Evolutionary conservation across 1,140 invertebrate species (phyloP).

Genomic region (Drosophila hydei): DNA sequence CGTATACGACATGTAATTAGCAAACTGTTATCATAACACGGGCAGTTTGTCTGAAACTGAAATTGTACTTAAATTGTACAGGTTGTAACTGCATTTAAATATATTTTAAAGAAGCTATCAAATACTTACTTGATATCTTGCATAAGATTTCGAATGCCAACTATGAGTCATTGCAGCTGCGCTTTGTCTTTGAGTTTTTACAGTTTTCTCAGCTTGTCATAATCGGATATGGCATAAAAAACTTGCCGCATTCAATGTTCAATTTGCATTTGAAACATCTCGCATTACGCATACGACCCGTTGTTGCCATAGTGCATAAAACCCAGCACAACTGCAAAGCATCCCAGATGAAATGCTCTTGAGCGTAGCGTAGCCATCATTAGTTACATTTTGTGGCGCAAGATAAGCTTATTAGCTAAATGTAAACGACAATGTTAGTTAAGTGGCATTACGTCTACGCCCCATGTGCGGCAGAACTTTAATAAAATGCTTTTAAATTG

Average conservation of each 20-base stretch:
- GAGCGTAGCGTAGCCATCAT: constrained; percentile 43
- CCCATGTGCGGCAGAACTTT: constrained; percentile 18
- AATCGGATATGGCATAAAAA: constrained; percentile 11
- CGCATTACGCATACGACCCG: constrained; percentile 33
- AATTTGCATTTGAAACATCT: constrained; percentile 7
- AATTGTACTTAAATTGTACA: too few relatives aligned
- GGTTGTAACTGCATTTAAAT: too few relatives aligned
- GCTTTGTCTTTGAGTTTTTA: too few relatives aligned
- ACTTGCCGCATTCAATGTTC: constrained; percentile 11
- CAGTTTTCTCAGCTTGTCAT: background rate
- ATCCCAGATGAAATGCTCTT: constrained; percentile 26
- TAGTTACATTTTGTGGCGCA: constrained; percentile 51
- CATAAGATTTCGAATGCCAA: too few relatives aligned
- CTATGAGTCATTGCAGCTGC: too few relatives aligned
- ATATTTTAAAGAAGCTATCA: too few relatives aligned
- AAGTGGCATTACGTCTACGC: constrained; percentile 58
- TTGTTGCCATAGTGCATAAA: constrained; percentile 53
- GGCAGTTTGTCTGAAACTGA: constrained; percentile 1
- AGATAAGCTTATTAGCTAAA: constrained; percentile 67
- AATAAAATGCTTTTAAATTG: constrained; percentile 60
- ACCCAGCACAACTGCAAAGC: background rate
- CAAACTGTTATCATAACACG: constrained; percentile 39
- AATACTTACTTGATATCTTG: too few relatives aligned
- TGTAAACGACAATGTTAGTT: constrained; percentile 64
- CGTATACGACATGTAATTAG: constrained; percentile 50